Base-by-base conservation (phyloP, 2,113 vertebrate genomes). In the Struthidea cinerea region DNA sequence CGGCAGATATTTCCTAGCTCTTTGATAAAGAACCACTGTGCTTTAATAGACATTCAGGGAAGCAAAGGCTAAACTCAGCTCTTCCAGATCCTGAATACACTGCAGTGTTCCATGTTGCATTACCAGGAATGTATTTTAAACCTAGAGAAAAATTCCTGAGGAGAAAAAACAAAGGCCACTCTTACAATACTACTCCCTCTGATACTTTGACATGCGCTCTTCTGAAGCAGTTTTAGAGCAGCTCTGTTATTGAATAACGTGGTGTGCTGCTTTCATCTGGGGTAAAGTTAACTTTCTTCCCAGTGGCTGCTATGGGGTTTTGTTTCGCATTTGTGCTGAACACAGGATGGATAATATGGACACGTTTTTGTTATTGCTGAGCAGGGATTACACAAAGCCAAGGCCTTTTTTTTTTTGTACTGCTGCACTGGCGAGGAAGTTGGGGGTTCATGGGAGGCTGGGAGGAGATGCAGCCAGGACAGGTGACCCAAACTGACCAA, bases 351-450 rank as follows among this genome's bases (percentile, higher is more conserved):
- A 42, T 35, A 67, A 75, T 14, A 41, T 1, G 24, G 24, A 85
- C 8, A 5, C 13, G 2, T 11, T 75, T 65, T 65, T 42, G 20
- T 49, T 13, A 35, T 4, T 57, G 20, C 42, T n/a, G 27, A 56
- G 6, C 30, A 49, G 41, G 28, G 12, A 8, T 75, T 65, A 1
- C 30, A n/a, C 3, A 41, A 35, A 75, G 19, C 42, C 41, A 28
- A n/a, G n/a, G 10, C 10, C 28, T 47, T 41, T 47, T 64, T 10
- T 0, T 16, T 64, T 33, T 41, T 3, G 4, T 12, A 19, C 12
- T 28, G 23, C 12, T 19, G 10, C 0, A 1, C 15, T 74, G 59
- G 12, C 1, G 18, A 28, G 23, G n/a, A 19, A 15, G 3, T 10
- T 28, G 23, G 12, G 5, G 33, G 12, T 24, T 6, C n/a, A 6